These are phyloP conservation scores for Semaprochilodus insignis DNA, from an alignment of 2,797 vertebrate genomes.

Conservation along the genomic window DNA sequence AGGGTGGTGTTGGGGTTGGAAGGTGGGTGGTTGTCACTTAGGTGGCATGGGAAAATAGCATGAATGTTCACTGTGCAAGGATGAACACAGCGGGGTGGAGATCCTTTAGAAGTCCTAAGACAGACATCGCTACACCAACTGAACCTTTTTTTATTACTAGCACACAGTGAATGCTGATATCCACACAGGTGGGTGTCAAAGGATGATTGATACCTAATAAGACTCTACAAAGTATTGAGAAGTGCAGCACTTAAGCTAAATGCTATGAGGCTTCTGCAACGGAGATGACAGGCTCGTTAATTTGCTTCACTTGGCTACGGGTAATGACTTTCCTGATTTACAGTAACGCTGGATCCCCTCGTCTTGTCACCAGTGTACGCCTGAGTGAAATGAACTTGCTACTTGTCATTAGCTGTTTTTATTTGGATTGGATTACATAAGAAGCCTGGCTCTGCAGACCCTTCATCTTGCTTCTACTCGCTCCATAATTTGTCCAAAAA, in stretches of 20 bases:
- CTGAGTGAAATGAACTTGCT: conserved; percentile 59
- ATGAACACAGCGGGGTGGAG: neutral
- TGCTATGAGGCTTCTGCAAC: conserved; percentile 35
- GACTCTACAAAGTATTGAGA: conserved; percentile 37
- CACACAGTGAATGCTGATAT: neutral
- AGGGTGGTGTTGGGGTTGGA: too few relatives aligned
- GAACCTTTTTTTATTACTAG: neutral
- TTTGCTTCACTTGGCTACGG: conserved; percentile 56
- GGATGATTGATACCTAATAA: conserved; percentile 34
- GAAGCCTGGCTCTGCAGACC: conserved; percentile 15
- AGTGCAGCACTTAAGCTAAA: conserved; percentile 43
- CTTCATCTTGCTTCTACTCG: neutral
- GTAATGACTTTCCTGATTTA: conserved; percentile 62
- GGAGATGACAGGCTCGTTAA: conserved; percentile 60
- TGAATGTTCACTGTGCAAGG: neutral
- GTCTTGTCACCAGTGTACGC: conserved; percentile 50
- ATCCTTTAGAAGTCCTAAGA: neutral
- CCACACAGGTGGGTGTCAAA: conserved; percentile 27
- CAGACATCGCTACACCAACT: neutral
- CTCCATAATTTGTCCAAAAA: neutral
- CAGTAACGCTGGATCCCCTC: conserved; percentile 37
- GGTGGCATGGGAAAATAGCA: too few relatives aligned
- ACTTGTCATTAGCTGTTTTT: conserved; percentile 64
- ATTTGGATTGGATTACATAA: conserved; percentile 57
- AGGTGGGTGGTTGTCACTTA: too few relatives aligned